Percentiles rank a stretch among this genome's conserved stretches.
phyloP scores from a whole-genome alignment of 2,888 invertebrate species.

The Toxonevra muliebris region DNA sequence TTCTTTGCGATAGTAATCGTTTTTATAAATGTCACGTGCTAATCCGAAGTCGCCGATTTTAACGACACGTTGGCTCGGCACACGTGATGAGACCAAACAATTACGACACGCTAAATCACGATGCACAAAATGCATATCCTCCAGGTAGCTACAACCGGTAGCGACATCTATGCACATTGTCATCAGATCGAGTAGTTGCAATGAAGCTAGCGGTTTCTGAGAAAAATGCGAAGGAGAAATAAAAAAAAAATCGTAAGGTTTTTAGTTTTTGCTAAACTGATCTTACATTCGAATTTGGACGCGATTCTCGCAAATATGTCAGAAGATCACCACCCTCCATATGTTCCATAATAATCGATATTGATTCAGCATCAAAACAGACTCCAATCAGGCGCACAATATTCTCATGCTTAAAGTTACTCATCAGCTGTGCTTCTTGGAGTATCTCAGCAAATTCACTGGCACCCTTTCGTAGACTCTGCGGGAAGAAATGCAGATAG shows the following conservation, averaged over 20 bases:
- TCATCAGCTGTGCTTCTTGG: conserved; percentile 97
- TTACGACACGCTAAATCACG: conserved; percentile 96
- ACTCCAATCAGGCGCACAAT: conserved; percentile 93
- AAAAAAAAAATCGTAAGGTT: neutral
- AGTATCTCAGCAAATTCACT: conserved; percentile 89
- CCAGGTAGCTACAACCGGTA: conserved; percentile 92
- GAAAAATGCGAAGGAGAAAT: conserved; percentile 3
- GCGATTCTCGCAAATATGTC: conserved; percentile 85
- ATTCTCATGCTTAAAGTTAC: conserved; percentile 96
- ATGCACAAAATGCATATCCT: conserved; percentile 97
- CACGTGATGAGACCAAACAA: conserved; percentile 84
- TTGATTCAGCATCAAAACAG: conserved; percentile 91
- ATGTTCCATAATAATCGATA: conserved; percentile 93
- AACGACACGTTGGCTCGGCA: conserved; percentile 70
- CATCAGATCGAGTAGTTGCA: conserved; percentile 85
- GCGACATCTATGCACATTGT: conserved; percentile 96
- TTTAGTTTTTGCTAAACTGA: neutral
- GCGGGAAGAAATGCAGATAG: too few relatives aligned
- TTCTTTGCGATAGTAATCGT: conserved; percentile 97
- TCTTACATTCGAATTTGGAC: conserved; percentile 73
- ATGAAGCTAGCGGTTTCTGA: conserved; percentile 71
- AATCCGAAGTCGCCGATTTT: conserved; percentile 95
- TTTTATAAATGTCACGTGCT: conserved; percentile 95
- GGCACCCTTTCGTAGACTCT: conserved; percentile 92
- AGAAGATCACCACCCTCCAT: conserved; percentile 98